Percentiles rank a stretch among this genome's conserved stretches.
phyloP scores from a whole-genome alignment of 2,113 vertebrate genomes.

The Planiliza haematocheilus region DNA sequence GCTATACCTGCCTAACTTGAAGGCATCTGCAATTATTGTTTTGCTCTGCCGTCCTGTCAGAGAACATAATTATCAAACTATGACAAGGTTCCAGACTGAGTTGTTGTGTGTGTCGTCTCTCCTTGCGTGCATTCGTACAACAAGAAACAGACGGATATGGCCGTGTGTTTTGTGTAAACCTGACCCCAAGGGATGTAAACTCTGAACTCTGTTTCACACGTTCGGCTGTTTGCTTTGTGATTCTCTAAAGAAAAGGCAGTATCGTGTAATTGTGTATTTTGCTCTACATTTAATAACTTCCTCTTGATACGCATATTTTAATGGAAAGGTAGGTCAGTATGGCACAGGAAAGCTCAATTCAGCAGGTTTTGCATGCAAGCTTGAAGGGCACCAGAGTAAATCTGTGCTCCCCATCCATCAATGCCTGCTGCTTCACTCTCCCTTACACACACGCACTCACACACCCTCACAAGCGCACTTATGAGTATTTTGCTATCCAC shows the following conservation, averaged over 20 bases:
- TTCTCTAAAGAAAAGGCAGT: background rate
- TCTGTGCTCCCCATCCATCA: conserved; percentile 40
- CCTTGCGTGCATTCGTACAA: conserved; percentile 8
- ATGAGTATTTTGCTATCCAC: conserved; percentile 12
- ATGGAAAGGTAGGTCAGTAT: background rate
- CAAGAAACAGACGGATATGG: conserved; percentile 36
- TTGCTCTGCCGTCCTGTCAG: conserved; percentile 29
- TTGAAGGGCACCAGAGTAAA: conserved; percentile 29
- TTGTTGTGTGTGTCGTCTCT: conserved; percentile 17
- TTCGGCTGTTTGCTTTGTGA: conserved; percentile 29
- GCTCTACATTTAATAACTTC: background rate
- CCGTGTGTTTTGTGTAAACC: conserved; percentile 7
- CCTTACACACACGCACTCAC: background rate
- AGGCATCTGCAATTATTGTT: conserved; percentile 38
- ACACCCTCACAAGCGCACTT: background rate
- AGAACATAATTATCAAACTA: conserved; percentile 38
- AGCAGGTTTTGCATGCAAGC: conserved; percentile 50
- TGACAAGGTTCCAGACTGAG: conserved; percentile 27
- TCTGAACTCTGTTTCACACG: conserved; percentile 22
- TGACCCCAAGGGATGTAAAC: conserved; percentile 33
- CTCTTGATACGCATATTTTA: conserved; percentile 7
- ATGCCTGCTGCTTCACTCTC: conserved; percentile 12
- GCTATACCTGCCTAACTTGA: conserved; percentile 43
- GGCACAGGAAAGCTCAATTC: conserved; percentile 35
- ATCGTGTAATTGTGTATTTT: background rate